A percentile compares a stretch with the other conserved stretches of the same genome.
These are phyloP conservation scores for Crypturellus undulatus DNA, from an alignment of 2,113 vertebrate species.

Conservation along the genomic window DNA sequence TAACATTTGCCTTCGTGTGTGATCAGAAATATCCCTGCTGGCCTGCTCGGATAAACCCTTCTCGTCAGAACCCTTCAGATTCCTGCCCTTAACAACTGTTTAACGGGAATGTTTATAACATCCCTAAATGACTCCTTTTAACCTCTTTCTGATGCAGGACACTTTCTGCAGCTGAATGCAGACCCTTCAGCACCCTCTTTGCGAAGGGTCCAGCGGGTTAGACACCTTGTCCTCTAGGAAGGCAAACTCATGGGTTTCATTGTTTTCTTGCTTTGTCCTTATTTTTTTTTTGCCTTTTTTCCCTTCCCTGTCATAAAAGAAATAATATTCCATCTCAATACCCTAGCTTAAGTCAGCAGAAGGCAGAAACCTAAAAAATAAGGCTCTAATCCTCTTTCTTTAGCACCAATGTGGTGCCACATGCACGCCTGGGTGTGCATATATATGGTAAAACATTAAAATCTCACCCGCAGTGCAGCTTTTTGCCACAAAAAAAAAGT, in stretches of 20 bases:
- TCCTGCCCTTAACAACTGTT: rapidly evolving
- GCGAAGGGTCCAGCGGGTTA: background rate
- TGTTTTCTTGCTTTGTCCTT: background rate
- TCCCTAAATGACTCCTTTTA: background rate
- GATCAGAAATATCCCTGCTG: background rate
- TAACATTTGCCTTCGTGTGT: background rate
- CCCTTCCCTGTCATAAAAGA: background rate
- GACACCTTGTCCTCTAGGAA: background rate
- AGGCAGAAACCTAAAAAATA: too few species aligned
- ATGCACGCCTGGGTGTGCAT: background rate
- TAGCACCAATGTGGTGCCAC: background rate
- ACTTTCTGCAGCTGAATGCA: background rate
- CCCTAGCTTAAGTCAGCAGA: background rate
- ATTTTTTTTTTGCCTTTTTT: background rate
- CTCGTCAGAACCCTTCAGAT: rapidly evolving
- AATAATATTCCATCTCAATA: background rate
- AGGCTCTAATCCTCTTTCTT: background rate
- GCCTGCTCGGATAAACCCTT: background rate
- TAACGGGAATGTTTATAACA: background rate
- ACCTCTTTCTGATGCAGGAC: background rate
- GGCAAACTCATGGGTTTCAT: background rate
- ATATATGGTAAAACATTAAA: background rate
- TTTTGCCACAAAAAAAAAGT: background rate
- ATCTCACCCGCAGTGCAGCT: background rate
- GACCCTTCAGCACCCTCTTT: background rate